Base-by-base conservation (phyloP, 2,888 invertebrate genomes). In the Ichneumoninae sp. region DNA sequence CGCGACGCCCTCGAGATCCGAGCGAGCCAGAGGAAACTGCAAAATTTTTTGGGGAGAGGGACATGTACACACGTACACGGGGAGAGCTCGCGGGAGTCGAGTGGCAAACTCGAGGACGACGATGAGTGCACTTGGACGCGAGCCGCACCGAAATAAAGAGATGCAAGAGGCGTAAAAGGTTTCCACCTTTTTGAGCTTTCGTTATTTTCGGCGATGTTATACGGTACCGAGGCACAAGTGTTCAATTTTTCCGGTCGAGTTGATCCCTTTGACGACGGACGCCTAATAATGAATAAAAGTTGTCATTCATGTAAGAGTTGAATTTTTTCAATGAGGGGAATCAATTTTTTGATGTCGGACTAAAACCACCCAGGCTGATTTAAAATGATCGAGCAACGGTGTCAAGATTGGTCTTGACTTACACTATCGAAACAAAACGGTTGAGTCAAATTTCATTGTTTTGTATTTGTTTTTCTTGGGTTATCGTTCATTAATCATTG, bases 121-220 rank as follows among this genome's bases (percentile, higher is more conserved):
- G 66, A 79, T 60, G 78, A 87, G 87, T 77, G 85, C 82, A 86
- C 87, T 86, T 83, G 82, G 79, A 50, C 82, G 81, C 82, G 85
- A 85, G 85, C 81, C 81, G 50, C 52, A 60, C 50, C 50, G 70
- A 50, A 76, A 70, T 79, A 66, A 66, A 79, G 57, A 47, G 22
- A 71, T 73, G 85, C 78, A 83, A 71, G 44, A 47, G 44, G 68
- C 52, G 87, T 87, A 89, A 90, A 89, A 89, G 89, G 88, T 89
- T 90, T 89, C 86, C 75, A 83, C 88, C 88, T 86, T 86, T 85
- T 88, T 87, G 79, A 86, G 81, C 86, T 85, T 82, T 75, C 81
- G 78, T 68, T 81, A 69, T 77, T 81, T 73, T 81, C 81, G n/a
- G 52, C 33, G 66, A 26, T 36, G 44, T n/a, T 69, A 44, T 26